These are phyloP conservation scores for Melanaphis sacchari DNA, from an alignment of 1,140 invertebrate genomes.

Conservation along the genomic window DNA sequence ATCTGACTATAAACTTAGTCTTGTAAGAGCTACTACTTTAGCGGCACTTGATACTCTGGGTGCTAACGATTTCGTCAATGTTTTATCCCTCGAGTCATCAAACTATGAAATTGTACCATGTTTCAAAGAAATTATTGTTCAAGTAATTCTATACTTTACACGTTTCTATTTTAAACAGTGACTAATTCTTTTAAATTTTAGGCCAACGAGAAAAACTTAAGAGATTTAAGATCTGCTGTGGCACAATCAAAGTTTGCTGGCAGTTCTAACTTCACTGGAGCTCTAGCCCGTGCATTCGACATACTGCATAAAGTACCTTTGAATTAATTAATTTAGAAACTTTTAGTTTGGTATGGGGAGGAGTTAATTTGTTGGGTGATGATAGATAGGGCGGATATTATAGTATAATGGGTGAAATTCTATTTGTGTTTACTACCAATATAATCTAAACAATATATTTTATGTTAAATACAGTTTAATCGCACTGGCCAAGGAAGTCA, in stretches of 20 bases:
- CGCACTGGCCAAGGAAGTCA: conserved; percentile 81
- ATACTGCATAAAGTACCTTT: conserved; percentile 81
- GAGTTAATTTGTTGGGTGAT: neutral
- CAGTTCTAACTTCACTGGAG: conserved; percentile 92
- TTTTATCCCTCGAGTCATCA: conserved; percentile 82
- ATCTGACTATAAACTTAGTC: conserved; percentile 81
- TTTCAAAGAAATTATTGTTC: conserved; percentile 85
- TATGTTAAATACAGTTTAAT: conserved; percentile 72
- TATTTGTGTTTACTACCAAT: neutral
- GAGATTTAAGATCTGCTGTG: conserved; percentile 80
- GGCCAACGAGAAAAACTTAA: conserved; percentile 86
- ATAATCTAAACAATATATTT: neutral
- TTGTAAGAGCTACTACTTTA: conserved; percentile 84
- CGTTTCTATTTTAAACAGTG: neutral
- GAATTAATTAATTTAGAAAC: conserved; percentile 50
- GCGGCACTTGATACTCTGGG: conserved; percentile 93
- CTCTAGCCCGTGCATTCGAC: conserved; percentile 89
- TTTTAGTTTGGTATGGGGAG: conserved; percentile 21
- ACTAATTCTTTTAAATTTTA: conserved; percentile 63
- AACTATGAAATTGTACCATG: conserved; percentile 82
- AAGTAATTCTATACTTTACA: conserved; percentile 66
- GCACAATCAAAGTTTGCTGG: conserved; percentile 74
- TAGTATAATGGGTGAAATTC: neutral
- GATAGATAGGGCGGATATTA: conserved; percentile 2
- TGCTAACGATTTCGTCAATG: conserved; percentile 96